Base-by-base conservation (phyloP, 2,888 invertebrate genomes). In the Campaea margaritaria region DNA sequence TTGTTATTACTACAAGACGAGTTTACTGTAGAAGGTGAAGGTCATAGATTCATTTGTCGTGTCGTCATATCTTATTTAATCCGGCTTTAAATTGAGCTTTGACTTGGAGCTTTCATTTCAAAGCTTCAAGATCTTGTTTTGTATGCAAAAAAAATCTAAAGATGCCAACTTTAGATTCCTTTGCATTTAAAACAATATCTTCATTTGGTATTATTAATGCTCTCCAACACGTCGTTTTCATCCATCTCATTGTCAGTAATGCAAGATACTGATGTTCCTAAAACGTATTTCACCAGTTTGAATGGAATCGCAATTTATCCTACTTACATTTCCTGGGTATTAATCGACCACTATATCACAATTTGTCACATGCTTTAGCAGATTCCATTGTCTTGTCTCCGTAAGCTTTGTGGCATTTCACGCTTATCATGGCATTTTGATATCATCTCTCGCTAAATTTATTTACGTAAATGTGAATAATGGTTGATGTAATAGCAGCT, bases 321-420 rank as follows among this genome's bases (percentile, higher is more conserved):
- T 9, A 14, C 5, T 36, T 49, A 49, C 16, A 43, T 43, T 42
- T 49, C 28, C 38, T 38, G 21, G 27, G n/a, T 43, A 9, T 4
- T 15, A 28, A 44, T 44, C 7, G 21, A 47, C 27, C 28, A 31
- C 12, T 58, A n/a, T 28, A 58, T 56, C 44, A 46, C 52, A n/a
- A 51, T 54, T 62, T 53, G 53, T 54, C 46, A 43, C 56, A 47
- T 57, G 42, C 47, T 59, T 43, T 50, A 57, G 36, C 46, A 31
- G 42, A 9, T 42, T 34, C 57, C 62, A 61, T 68, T 66, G 65
- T 65, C 46, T 59, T 49, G 48, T 64, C 68, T 65, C 67, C 71
- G 73, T 44, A 31, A 15, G 8, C 72, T 73, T 70, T 77, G 21
- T 31, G 73, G 69, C 75, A 78, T 76, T 74, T 72, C 72, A 72